Conservation (phyloP, 2,113 vertebrate species). For the Rhinopomastus cyanomelas region DNA sequence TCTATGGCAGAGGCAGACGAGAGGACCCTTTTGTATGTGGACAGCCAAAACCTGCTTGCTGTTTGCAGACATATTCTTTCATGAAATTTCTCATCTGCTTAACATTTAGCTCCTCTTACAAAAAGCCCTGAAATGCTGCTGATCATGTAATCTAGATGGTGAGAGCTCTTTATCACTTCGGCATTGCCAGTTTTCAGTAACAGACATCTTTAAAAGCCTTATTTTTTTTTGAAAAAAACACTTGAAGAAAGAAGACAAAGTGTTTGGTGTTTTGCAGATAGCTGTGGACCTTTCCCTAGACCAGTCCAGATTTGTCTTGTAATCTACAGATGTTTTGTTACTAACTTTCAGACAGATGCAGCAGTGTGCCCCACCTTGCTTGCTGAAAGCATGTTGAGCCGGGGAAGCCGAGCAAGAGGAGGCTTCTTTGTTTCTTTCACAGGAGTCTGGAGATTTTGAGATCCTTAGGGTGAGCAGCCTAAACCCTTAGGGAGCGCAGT, state of each 20-base stretch:
- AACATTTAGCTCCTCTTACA: background rate
- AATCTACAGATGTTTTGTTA: background rate
- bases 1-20: background rate
- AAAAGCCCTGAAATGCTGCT: background rate
- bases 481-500: background rate
- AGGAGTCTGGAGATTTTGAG: background rate
- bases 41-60: background rate
- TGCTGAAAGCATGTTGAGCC: background rate
- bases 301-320: background rate
- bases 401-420: background rate
- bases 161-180: background rate
- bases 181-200: background rate
- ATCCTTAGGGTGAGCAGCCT: background rate
- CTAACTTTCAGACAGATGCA: background rate
- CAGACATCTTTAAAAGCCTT: background rate
- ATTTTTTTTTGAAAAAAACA: background rate
- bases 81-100: conserved; percentile 25
- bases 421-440: background rate
- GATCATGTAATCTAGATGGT: background rate
- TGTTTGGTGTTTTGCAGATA: background rate
- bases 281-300: background rate
- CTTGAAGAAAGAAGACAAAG: background rate
- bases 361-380: background rate
- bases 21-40: background rate
- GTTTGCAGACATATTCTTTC: background rate